These are phyloP conservation scores for Clusia tigrina DNA, from an alignment of 2,888 invertebrate genomes.

Conservation along the genomic window DNA sequence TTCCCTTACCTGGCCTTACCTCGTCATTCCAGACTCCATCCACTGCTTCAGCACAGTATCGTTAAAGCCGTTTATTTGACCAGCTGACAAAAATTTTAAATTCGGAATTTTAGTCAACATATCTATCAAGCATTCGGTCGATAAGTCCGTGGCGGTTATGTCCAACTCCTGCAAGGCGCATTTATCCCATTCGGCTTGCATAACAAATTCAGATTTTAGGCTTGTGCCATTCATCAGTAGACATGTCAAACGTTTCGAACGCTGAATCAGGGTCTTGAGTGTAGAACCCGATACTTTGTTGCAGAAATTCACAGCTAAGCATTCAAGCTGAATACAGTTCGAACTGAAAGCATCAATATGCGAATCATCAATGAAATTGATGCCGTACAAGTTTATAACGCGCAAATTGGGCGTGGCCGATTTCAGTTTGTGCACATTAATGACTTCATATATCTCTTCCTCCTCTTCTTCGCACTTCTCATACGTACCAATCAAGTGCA, in stretches of 20 bases:
- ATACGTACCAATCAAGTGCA: slow-evolving; percentile 97
- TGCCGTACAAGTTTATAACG: slow-evolving; percentile 97
- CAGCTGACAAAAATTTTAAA: slow-evolving; percentile 90
- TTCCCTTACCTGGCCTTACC: slow-evolving; percentile 63
- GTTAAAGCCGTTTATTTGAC: slow-evolving; percentile 97
- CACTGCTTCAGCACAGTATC: slow-evolving; percentile 93
- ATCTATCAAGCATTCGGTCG: slow-evolving; percentile 91
- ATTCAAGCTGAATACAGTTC: slow-evolving; percentile 96
- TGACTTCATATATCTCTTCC: slow-evolving; percentile 98
- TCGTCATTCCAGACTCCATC: slow-evolving; percentile 84
- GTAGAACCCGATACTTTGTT: slow-evolving; percentile 96
- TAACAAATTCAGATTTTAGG: slow-evolving; percentile 89
- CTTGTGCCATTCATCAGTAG: slow-evolving; percentile 97
- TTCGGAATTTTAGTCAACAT: slow-evolving; percentile 88
- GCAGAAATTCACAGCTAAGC: slow-evolving; percentile 96
- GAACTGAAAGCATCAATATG: slow-evolving; percentile 98
- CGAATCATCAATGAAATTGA: slow-evolving; percentile 97
- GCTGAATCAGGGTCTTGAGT: slow-evolving; percentile 90
- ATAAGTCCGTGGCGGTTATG: slow-evolving; percentile 95
- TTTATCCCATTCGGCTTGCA: slow-evolving; percentile 98
- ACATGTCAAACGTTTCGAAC: slow-evolving; percentile 90
- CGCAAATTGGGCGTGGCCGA: slow-evolving; percentile 96
- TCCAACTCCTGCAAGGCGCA: slow-evolving; percentile 93
- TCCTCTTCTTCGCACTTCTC: slow-evolving; percentile 98
- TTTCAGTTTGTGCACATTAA: slow-evolving; percentile 98